These are phyloP conservation scores for Nebria ingens DNA, from an alignment of 1,140 invertebrate genomes.

Conservation along the genomic window DNA sequence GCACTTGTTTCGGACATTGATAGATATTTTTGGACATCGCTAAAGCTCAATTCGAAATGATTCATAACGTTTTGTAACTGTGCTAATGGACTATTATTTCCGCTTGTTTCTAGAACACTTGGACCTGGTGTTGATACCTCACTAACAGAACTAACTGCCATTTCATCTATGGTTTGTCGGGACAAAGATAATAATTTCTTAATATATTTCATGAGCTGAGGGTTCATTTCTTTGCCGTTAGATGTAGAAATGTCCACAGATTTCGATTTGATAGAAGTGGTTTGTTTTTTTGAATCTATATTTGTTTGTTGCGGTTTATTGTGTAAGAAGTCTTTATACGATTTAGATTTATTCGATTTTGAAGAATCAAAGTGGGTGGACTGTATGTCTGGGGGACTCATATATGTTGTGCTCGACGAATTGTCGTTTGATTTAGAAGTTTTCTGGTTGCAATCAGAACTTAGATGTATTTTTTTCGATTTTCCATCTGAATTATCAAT, in stretches of 20 bases:
- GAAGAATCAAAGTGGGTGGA: not conserved
- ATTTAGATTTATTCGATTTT: not conserved
- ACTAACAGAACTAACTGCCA: conserved; percentile 39
- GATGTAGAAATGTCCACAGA: not conserved
- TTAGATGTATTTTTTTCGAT: no score
- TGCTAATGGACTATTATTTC: conserved; percentile 22
- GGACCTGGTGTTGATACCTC: conserved; percentile 40
- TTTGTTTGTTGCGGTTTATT: conserved; percentile 24
- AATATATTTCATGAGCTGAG: conserved; percentile 36
- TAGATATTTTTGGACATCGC: not conserved
- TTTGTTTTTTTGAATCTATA: not conserved
- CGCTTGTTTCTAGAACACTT: conserved; percentile 31
- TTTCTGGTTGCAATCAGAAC: no score
- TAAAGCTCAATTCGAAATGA: conserved; percentile 19
- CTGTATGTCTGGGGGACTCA: conserved; percentile 26
- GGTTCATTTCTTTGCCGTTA: conserved; percentile 15
- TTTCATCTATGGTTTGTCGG: conserved; percentile 37
- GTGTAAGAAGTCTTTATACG: conserved; percentile 9
- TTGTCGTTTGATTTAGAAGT: conserved; percentile 10
- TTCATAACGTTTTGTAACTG: conserved; percentile 19
- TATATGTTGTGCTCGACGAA: conserved; percentile 28
- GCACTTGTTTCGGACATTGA: not conserved
- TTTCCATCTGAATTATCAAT: no score
- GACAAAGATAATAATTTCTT: conserved; percentile 40
- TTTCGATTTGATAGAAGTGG: conserved; percentile 5